Conservation (phyloP, 2,113 vertebrate species). For the Toxotes jaculatrix region DNA sequence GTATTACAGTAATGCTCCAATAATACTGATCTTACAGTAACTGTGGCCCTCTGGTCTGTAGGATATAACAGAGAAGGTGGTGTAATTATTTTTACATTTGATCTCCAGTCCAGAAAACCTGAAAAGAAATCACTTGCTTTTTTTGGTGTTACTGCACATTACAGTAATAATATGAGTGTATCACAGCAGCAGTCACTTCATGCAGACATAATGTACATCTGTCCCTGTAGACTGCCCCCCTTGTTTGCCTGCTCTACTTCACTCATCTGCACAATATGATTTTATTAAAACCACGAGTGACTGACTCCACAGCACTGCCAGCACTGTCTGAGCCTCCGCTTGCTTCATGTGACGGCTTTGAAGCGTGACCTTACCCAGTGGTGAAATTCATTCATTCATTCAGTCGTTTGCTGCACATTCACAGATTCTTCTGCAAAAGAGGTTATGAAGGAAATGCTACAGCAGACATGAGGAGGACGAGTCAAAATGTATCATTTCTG, state of each 20-base stretch:
- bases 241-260: slow-evolving; percentile 32
- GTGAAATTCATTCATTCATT: background rate
- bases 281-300: slow-evolving; percentile 62
- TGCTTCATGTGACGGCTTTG: background rate
- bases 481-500: background rate
- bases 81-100: background rate
- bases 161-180: background rate
- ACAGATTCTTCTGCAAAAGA: background rate
- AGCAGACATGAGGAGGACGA: no score
- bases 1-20: no score
- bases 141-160: background rate
- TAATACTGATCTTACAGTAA: no score
- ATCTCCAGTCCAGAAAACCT: background rate
- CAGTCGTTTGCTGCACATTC: background rate
- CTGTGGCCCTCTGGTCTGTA: no score
- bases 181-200: slow-evolving; percentile 24
- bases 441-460: background rate
- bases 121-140: background rate
- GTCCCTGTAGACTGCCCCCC: slow-evolving; percentile 34
- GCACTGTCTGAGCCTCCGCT: background rate
- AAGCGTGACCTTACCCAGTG: background rate
- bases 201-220: slow-evolving; percentile 63
- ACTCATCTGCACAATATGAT: slow-evolving; percentile 42
- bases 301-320: background rate
- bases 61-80: background rate